phyloP scores from a whole-genome alignment of 2,113 vertebrate species.

The Cranoglanis bouderius region DNA sequence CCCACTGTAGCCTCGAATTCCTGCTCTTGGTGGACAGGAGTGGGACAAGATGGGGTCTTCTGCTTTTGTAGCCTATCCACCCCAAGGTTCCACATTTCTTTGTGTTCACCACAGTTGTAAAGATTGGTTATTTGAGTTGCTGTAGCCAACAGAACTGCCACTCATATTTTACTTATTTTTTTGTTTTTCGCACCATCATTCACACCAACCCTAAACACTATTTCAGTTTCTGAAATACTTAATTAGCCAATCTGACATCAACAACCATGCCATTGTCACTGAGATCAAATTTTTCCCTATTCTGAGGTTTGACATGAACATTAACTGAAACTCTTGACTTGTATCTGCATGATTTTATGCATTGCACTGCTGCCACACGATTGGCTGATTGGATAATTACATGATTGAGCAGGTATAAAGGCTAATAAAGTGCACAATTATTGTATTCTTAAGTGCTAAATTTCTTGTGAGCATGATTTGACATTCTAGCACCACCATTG shows the following conservation, averaged over 20 bases:
- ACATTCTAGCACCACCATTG: not conserved
- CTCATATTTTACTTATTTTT: not conserved
- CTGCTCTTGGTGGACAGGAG: not conserved
- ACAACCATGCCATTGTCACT: not conserved
- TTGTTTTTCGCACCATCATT: not conserved
- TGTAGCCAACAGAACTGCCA: not conserved
- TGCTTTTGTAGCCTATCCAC: not conserved
- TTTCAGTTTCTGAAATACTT: constrained; percentile 14
- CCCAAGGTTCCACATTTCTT: not conserved
- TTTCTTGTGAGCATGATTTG: not conserved
- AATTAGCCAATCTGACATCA: not conserved
- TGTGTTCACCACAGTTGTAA: not conserved
- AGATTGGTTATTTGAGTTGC: not conserved
- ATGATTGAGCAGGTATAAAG: not conserved
- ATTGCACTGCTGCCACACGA: not conserved
- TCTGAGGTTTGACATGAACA: not conserved
- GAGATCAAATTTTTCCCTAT: not conserved
- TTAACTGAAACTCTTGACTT: not conserved
- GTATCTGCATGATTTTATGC: not conserved
- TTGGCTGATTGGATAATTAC: not conserved
- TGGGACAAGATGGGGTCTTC: not conserved
- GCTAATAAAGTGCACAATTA: not conserved
- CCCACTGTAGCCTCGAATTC: not conserved
- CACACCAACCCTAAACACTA: not conserved
- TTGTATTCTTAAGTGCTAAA: not conserved